Conservation (phyloP, 2,888 invertebrate species). For the Parnassius orleans region DNA sequence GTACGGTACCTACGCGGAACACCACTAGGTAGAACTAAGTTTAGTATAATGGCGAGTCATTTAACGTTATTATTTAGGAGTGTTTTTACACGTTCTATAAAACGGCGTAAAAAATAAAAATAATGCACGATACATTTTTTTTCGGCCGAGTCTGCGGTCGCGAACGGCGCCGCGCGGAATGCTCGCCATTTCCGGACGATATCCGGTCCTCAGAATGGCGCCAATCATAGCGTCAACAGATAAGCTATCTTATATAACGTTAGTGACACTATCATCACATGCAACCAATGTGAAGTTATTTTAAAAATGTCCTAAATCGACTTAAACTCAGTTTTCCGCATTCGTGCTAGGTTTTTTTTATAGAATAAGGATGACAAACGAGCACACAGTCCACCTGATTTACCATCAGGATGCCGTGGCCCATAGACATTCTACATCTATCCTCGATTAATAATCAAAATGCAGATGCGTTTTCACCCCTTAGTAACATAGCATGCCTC, state of each 20-base stretch:
- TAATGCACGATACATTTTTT: constrained; percentile 36
- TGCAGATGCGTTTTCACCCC: too few relatives aligned
- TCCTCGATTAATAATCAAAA: too few relatives aligned
- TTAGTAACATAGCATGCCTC: too few relatives aligned
- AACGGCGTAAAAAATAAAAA: constrained; percentile 27
- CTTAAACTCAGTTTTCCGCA: constrained; percentile 37
- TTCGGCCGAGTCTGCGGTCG: constrained; percentile 52
- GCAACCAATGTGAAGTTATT: background rate
- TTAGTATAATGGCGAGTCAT: constrained; percentile 2
- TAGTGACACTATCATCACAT: constrained; percentile 29
- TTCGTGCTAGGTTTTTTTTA: constrained; percentile 47
- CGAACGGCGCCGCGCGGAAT: constrained; percentile 71
- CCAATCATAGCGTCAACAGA: constrained; percentile 54
- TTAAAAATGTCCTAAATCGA: constrained; percentile 4
- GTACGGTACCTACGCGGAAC: constrained; percentile 8
- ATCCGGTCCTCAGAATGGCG: constrained; percentile 65
- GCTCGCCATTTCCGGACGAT: constrained; percentile 78
- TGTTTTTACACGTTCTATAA: constrained; percentile 5
- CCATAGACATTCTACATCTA: too few relatives aligned
- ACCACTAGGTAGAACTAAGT: constrained; percentile 2
- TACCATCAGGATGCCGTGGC: too few relatives aligned
- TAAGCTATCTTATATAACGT: constrained; percentile 45
- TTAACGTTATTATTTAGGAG: constrained; percentile 17
- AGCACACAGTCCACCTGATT: too few relatives aligned
- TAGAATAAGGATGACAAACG: too few relatives aligned